Conservation (phyloP, 2,888 invertebrate genomes). For the Thyatira batis region DNA sequence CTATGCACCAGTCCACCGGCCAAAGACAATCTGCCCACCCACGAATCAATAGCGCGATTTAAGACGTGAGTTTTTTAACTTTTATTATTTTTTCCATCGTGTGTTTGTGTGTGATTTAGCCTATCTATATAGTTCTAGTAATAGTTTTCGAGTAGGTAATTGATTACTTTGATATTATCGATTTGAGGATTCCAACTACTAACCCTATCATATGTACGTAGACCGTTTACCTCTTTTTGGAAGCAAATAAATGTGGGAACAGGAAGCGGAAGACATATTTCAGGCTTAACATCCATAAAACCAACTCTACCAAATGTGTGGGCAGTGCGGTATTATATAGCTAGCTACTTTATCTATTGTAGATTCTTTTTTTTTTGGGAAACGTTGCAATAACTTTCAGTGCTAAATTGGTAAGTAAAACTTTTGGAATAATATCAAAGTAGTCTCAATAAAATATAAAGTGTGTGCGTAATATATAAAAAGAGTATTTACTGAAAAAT, state of each 20-base stretch:
- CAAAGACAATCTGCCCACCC: conserved; percentile 61
- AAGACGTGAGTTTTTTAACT: conserved; percentile 67
- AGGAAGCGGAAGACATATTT: background rate
- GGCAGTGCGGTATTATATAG: conserved; percentile 3
- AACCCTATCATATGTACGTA: background rate
- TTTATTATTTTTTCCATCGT: conserved; percentile 5
- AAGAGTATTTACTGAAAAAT: background rate
- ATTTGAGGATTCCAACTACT: background rate
- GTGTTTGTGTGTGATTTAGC: conserved; percentile 26
- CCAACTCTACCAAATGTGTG: conserved; percentile 6
- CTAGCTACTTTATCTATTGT: background rate
- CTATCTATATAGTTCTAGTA: conserved; percentile 8
- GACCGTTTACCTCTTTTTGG: background rate
- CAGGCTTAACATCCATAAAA: conserved; percentile 1
- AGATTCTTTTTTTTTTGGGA: background rate
- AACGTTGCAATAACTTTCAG: background rate
- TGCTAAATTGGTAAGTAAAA: background rate
- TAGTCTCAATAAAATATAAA: conserved; percentile 6
- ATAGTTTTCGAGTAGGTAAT: background rate
- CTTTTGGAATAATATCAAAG: conserved; percentile 16
- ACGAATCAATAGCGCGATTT: conserved; percentile 71
- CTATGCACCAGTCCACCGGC: conserved; percentile 70
- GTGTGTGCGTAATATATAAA: background rate
- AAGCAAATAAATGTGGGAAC: background rate
- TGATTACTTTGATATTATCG: conserved; percentile 18